A percentile compares a stretch with the other conserved stretches of the same genome.
Evolutionary conservation across 2,113 vertebrate species (phyloP).

Genomic region (Prunella himalayana): DNA sequence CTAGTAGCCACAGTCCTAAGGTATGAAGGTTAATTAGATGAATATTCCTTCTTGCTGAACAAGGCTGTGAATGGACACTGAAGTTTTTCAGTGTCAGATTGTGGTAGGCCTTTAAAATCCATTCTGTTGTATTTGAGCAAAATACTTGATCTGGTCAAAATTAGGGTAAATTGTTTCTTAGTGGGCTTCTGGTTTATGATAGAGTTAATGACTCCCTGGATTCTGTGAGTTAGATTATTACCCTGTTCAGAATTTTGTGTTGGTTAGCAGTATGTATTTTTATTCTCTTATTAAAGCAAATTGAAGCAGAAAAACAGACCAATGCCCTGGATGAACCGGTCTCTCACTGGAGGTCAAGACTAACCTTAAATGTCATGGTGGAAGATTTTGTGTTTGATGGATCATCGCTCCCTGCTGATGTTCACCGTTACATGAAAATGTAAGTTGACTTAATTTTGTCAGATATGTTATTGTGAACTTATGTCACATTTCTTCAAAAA

Average conservation of each 20-base stretch:
- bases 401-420: constrained; percentile 88
- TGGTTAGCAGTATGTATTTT: background rate
- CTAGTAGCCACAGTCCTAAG: background rate
- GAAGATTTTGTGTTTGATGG: constrained; percentile 92
- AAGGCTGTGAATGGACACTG: background rate
- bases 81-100: background rate
- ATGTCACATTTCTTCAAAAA: background rate
- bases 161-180: background rate
- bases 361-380: constrained; percentile 90
- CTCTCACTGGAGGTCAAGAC: constrained; percentile 92
- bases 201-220: background rate
- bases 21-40: background rate
- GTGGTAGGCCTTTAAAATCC: background rate
- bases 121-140: background rate
- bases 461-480: background rate
- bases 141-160: background rate
- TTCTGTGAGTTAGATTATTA: background rate
- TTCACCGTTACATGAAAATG: constrained; percentile 95
- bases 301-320: constrained; percentile 70
- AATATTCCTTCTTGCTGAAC: background rate
- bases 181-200: background rate
- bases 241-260: background rate
- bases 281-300: constrained; percentile 59
- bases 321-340: constrained; percentile 80
- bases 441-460: constrained; percentile 46